Evolutionary conservation across 1,140 invertebrate species (phyloP), one percentile per base, ranked within the genome.

Genomic region (Drosophila takahashii): DNA sequence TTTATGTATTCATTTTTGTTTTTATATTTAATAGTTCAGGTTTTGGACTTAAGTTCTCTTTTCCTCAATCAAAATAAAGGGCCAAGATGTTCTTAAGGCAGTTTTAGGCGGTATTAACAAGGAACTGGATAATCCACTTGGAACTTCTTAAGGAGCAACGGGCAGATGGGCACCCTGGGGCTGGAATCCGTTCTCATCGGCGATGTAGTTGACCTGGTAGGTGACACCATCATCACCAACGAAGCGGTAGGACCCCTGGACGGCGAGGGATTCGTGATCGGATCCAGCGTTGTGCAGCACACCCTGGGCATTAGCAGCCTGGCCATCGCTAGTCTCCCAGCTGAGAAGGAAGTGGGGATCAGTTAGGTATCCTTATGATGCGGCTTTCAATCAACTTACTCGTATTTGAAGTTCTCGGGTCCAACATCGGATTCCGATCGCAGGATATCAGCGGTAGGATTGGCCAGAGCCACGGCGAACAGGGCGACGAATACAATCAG

Each of bases 131-230:
- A 42, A 42, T 47, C 9, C 29, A 10, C 11, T 48, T 51, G 6
- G 47, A 39, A 37, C 77, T 2, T 9, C 2, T 32, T 32, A 32
- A 2, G 89, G 79, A 16, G 95, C 95, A 34, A 91, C 90, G 26
- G 91, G 91, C 15, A 95, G 74, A 91, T 95, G 94, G 18, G 92
- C 94, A 13, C 94, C 95, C 56, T 92, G 50, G 8, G 95, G 95
- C 62, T 95, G 95, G 94, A 95, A 96, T 26, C 96, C 96, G 72
- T 96, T 95, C 90, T 86, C 69, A 47, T 90, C 86, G 44, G 89
- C 89, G 18, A 79, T 1, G 44, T 91, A 91, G 42, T 4, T 76
- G 34, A 91, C 52, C 1, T n/a, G 26, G 59, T 73, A 78, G 42
- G 57, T 67, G 6, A n/a, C 0, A 7, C 90, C 90, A 34, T 91